A percentile compares a stretch with the other conserved stretches of the same genome.
phyloP scores from a whole-genome alignment of 2,797 vertebrate genomes.

The Cetoscarus ocellatus region DNA sequence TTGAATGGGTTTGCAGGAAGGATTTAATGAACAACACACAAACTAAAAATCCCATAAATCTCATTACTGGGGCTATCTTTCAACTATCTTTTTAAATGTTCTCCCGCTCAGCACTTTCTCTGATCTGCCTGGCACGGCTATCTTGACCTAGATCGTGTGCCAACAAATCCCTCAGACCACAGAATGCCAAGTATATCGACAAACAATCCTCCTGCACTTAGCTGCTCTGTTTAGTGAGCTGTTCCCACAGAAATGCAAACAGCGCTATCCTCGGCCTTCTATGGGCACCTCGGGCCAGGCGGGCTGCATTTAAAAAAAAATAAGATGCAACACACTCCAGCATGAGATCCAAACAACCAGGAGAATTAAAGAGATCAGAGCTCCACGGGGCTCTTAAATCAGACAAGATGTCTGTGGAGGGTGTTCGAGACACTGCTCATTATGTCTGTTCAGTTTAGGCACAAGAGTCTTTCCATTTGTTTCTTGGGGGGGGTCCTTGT shows the following conservation, averaged over 20 bases:
- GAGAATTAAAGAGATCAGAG: slow-evolving; percentile 59
- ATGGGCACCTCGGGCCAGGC: slow-evolving; percentile 37
- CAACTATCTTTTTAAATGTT: slow-evolving; percentile 15
- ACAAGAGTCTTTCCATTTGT: slow-evolving; percentile 33
- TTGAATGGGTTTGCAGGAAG: background rate
- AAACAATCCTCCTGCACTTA: slow-evolving; percentile 68
- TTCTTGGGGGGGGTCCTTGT: slow-evolving; percentile 8
- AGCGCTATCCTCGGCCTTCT: slow-evolving; percentile 60
- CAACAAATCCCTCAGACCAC: slow-evolving; percentile 66
- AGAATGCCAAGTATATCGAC: slow-evolving; percentile 73
- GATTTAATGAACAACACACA: slow-evolving; percentile 23
- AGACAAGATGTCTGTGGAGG: slow-evolving; percentile 48
- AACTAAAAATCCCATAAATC: slow-evolving; percentile 25
- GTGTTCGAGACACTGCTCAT: slow-evolving; percentile 49
- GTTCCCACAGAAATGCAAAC: slow-evolving; percentile 77
- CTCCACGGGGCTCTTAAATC: slow-evolving; percentile 49
- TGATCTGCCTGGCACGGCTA: slow-evolving; percentile 56
- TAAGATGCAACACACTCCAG: slow-evolving; percentile 5
- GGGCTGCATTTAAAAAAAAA: slow-evolving; percentile 23
- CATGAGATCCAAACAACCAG: slow-evolving; percentile 64
- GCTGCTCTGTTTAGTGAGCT: slow-evolving; percentile 70
- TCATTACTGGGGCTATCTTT: slow-evolving; percentile 31
- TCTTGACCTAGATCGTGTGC: slow-evolving; percentile 74
- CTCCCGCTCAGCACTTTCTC: slow-evolving; percentile 40
- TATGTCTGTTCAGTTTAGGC: slow-evolving; percentile 47